Conservation (phyloP, 2,797 vertebrate genomes). For the Sebastes itinus region DNA sequence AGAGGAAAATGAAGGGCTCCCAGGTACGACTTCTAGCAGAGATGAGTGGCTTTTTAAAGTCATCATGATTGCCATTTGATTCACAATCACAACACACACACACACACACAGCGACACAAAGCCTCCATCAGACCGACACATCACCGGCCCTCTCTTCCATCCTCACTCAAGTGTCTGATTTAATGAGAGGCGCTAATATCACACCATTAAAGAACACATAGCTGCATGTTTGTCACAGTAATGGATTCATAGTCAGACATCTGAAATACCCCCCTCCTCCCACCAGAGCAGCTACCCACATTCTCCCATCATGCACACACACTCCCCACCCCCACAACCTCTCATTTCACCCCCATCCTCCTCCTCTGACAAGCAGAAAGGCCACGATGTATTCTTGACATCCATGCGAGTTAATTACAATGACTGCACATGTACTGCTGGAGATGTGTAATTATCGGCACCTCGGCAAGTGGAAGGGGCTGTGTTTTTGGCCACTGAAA, state of each 20-base stretch:
- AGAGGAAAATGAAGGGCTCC: slow-evolving; percentile 7
- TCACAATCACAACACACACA: background rate
- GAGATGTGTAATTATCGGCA: slow-evolving; percentile 76
- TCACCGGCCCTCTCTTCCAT: background rate
- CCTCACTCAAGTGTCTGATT: background rate
- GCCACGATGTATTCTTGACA: slow-evolving; percentile 72
- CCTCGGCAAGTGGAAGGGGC: slow-evolving; percentile 33
- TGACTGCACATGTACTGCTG: slow-evolving; percentile 62
- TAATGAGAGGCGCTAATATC: slow-evolving; percentile 34
- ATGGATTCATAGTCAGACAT: slow-evolving; percentile 38
- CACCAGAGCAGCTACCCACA: background rate
- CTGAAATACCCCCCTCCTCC: slow-evolving; percentile 2
- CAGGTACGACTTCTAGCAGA: background rate
- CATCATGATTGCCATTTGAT: slow-evolving; percentile 19
- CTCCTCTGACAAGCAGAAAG: slow-evolving; percentile 58
- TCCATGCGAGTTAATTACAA: slow-evolving; percentile 78
- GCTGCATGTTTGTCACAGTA: slow-evolving; percentile 20
- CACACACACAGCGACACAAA: background rate
- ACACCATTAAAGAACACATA: slow-evolving; percentile 29
- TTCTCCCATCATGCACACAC: background rate
- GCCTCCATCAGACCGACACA: background rate
- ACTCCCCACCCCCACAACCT: slow-evolving; percentile 33
- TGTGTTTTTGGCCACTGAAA: slow-evolving; percentile 45
- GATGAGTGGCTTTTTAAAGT: slow-evolving; percentile 18
- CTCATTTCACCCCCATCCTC: background rate